Conservation (phyloP, 2,797 vertebrate genomes). For the Tangara arthus region DNA sequence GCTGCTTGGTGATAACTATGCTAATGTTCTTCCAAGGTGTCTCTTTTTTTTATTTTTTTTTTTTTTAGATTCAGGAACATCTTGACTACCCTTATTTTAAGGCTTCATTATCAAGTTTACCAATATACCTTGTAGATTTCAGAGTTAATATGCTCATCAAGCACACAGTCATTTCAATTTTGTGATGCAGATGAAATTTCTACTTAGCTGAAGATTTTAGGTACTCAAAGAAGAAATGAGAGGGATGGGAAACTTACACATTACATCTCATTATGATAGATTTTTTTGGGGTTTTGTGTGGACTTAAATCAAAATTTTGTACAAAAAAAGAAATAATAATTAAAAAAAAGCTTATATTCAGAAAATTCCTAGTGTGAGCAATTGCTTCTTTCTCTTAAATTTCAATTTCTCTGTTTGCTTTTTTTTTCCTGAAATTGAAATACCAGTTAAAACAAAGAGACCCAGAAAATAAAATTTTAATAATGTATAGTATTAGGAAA, state of each 20-base stretch:
- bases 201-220: not conserved
- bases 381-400: not conserved
- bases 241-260: not conserved
- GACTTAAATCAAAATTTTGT: not conserved
- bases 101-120: not conserved
- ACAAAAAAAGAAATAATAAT: too few species aligned
- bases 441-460: not conserved
- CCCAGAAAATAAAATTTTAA: not conserved
- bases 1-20: not conserved
- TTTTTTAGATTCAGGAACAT: not conserved
- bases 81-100: not conserved
- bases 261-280: not conserved
- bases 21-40: not conserved
- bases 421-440: not conserved
- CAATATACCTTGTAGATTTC: not conserved
- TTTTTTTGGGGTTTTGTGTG: not conserved
- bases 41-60: not conserved
- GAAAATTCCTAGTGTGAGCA: not conserved
- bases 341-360: accelerated
- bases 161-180: not conserved
- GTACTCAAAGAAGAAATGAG: not conserved
- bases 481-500: not conserved
- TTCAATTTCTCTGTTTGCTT: not conserved
- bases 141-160: not conserved
- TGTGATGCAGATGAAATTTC: not conserved